Evolutionary conservation across 2,797 vertebrate genomes (phyloP).

Genomic region (Sciurus vulgaris): DNA sequence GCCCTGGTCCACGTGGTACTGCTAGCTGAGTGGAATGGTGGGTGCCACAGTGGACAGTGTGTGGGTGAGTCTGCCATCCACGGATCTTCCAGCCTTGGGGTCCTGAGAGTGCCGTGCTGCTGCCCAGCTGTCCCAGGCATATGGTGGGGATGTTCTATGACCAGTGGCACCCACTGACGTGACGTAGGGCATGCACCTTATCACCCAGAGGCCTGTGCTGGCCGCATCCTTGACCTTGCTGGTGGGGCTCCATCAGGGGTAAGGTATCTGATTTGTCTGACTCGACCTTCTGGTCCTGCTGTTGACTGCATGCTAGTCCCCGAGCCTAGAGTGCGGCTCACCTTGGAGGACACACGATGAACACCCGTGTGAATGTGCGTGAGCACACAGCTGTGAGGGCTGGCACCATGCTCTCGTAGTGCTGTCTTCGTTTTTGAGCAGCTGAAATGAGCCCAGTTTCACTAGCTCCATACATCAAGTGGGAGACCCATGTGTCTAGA

Average conservation of each 20-base stretch:
- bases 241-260: not conserved
- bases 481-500: not conserved
- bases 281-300: not conserved
- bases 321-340: not conserved
- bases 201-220: not conserved
- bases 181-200: not conserved
- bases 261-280: too few relatives aligned
- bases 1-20: not conserved
- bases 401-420: not conserved
- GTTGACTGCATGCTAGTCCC: too few relatives aligned
- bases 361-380: too few relatives aligned
- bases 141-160: too few relatives aligned
- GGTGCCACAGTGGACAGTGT: not conserved
- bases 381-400: rapidly evolving
- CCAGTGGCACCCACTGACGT: rapidly evolving
- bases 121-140: too few relatives aligned
- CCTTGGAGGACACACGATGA: not conserved
- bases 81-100: rapidly evolving
- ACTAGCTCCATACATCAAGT: not conserved
- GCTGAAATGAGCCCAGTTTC: not conserved
- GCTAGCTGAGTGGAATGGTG: not conserved
- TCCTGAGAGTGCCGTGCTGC: not conserved
- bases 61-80: not conserved
- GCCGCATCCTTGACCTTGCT: not conserved
- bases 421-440: not conserved